Percentiles rank a stretch among this genome's conserved stretches.
phyloP scores from a whole-genome alignment of 2,113 vertebrate species.

The Axis porcinus region DNA sequence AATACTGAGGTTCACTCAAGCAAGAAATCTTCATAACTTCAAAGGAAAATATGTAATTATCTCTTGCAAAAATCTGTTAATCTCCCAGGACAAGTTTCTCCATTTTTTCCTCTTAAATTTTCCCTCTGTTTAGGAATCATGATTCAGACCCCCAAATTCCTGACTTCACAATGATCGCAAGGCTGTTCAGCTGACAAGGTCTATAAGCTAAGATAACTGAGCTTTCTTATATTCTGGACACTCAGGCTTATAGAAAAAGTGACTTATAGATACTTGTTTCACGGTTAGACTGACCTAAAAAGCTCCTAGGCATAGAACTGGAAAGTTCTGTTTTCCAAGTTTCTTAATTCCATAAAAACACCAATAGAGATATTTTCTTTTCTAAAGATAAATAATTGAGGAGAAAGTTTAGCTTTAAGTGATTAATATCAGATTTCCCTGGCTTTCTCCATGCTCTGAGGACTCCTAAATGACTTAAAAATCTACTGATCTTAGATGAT shows the following conservation, averaged over 20 bases:
- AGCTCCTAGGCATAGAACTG: not conserved
- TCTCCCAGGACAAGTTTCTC: not conserved
- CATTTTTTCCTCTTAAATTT: not conserved
- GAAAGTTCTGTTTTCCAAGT: not conserved
- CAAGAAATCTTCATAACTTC: constrained; percentile 8
- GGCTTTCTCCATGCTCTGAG: not conserved
- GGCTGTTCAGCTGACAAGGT: not conserved
- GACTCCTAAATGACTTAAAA: not conserved
- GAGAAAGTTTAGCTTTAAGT: not conserved
- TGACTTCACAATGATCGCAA: not conserved
- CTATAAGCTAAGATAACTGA: not conserved
- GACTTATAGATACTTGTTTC: not conserved
- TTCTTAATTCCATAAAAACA: not conserved
- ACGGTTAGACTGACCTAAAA: not conserved
- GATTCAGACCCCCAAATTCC: not conserved
- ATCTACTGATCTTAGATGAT: not conserved
- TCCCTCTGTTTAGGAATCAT: not conserved
- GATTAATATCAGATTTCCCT: constrained; percentile 3
- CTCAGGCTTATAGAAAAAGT: not conserved
- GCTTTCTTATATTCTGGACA: not conserved
- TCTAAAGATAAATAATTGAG: not conserved
- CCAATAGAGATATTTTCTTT: not conserved
- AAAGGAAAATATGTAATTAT: not conserved
- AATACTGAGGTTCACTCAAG: not conserved
- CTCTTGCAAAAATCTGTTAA: not conserved